Evolutionary conservation across 2,113 vertebrate genomes (phyloP), one percentile per base, ranked within the genome.

Genomic region (Hippocampus guttulatus): DNA sequence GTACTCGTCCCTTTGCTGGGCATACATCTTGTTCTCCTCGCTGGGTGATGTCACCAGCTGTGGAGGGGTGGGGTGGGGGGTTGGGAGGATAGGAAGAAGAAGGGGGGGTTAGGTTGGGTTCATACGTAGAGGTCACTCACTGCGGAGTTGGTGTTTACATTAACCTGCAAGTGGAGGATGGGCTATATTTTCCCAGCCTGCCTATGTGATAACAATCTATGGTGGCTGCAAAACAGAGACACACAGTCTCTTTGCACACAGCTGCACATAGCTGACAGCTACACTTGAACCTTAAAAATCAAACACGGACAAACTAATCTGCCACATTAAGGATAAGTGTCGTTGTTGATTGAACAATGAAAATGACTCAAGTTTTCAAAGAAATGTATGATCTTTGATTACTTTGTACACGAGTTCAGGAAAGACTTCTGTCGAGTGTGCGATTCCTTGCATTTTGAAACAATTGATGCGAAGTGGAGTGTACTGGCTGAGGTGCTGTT

Each of bases 1-100:
- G 62, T 98, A 99, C 16, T 98, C 97, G 0, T 99, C 97, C 64
- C 94, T 90, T 87, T 99, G 97, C 84, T 99, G 96, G 14, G 92
- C 87, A 0, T 99, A 99, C 96, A 98, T 98, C 57, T 78, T 93
- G 89, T 90, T 91, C 68, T 96, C 96, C 8, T 89, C 92, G 51
- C 93, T 92, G 71, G 96, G 96, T 45, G 96, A 84, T 0, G 96
- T 97, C 83, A 99, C 96, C 76, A 99, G 88, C 97, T 99, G 86
- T 40, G 9, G 45, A 41, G 20, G 10, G 62, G 41, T 8, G 3
- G 30, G 30, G 30, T 2, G 30, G 30, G 20, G 10, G 58, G 41
- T 7, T 30, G 30, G 30, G 30, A 3, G 30, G 30, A 33, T 8
- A 84, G 84, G 75, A 47, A 69, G 61, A 72, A 12, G 30, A 43